These are phyloP conservation scores for Heliconius sara DNA, from an alignment of 2,888 invertebrate genomes.

Conservation along the genomic window DNA sequence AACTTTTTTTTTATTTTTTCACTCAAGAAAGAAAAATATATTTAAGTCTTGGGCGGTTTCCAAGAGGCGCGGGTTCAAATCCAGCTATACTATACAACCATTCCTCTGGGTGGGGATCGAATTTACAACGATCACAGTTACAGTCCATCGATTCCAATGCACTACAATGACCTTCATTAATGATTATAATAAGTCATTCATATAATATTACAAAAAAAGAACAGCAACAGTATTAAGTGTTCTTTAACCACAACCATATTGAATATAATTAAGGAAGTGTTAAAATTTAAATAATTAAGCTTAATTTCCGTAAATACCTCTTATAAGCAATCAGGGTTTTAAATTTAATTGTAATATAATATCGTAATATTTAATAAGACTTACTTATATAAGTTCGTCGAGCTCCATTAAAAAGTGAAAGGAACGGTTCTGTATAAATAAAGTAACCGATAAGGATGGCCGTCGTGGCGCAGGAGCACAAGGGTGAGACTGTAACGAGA, in stretches of 20 bases:
- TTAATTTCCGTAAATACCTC: neutral
- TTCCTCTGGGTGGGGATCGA: no score
- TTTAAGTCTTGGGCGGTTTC: no score
- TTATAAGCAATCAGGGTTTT: constrained; percentile 3
- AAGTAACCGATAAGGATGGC: neutral
- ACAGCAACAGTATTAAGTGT: neutral
- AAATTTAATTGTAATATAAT: neutral
- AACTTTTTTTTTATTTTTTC: no score
- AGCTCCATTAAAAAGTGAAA: neutral
- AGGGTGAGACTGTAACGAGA: no score
- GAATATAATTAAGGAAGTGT: neutral
- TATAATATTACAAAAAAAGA: neutral
- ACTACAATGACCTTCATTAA: no score
- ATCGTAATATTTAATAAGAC: neutral
- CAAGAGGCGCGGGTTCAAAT: no score
- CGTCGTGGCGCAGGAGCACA: no score
- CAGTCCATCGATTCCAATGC: no score
- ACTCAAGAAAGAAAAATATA: no score
- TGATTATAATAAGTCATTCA: neutral
- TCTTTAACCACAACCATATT: neutral
- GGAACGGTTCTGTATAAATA: neutral
- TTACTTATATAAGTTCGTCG: neutral
- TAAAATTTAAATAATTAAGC: neutral
- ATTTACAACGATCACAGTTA: no score
- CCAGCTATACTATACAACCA: no score